Evolutionary conservation across 2,113 vertebrate genomes (phyloP).

Genomic region (Polypterus bichir): DNA sequence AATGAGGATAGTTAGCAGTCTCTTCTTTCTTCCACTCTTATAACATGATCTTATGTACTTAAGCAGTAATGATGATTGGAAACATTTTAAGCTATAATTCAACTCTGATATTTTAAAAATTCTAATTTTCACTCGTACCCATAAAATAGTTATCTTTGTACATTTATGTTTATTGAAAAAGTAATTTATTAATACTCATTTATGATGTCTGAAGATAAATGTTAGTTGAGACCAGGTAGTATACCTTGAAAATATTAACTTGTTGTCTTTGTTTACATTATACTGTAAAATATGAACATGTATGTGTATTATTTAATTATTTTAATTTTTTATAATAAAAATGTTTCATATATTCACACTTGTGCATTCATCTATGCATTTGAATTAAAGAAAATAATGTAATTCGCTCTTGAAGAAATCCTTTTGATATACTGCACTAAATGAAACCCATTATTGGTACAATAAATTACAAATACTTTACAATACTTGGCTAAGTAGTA

Average conservation of each 20-base stretch:
- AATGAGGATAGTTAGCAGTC: constrained; percentile 42
- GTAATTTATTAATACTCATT: constrained; percentile 68
- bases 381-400: background rate
- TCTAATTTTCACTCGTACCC: too few species aligned
- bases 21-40: constrained; percentile 28
- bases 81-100: constrained; percentile 4
- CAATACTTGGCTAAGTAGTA: too few species aligned
- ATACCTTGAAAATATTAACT: constrained; percentile 36
- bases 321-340: constrained; percentile 71
- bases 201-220: constrained; percentile 35
- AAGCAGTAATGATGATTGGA: constrained; percentile 24
- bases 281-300: constrained; percentile 51
- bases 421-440: too few species aligned
- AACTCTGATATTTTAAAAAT: too few species aligned
- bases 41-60: constrained; percentile 21
- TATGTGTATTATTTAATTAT: constrained; percentile 74
- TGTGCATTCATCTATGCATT: background rate
- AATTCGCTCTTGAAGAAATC: background rate
- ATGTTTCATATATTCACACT: constrained; percentile 42
- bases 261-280: background rate
- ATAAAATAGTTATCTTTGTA: constrained; percentile 29
- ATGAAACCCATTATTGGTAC: too few species aligned
- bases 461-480: too few species aligned
- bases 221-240: constrained; percentile 34
- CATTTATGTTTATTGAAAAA: constrained; percentile 58